Conservation (phyloP, 2,113 vertebrate genomes). For the Pitta sordida region DNA sequence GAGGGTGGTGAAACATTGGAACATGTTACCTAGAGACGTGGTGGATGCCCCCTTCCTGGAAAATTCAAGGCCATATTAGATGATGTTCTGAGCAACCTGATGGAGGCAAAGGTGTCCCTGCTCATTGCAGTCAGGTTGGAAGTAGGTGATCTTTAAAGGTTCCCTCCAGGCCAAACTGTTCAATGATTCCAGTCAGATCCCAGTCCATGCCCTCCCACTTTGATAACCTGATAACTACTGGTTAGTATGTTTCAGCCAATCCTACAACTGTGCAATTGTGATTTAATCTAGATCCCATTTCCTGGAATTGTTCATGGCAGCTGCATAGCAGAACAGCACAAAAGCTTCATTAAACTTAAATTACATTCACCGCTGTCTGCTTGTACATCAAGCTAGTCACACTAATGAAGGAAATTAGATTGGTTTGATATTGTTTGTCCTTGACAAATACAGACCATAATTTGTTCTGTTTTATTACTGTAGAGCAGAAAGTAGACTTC, state of each 20-base stretch:
- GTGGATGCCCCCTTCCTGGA: background rate
- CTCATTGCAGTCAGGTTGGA: background rate
- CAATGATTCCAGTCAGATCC: background rate
- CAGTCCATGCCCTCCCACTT: background rate
- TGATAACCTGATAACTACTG: background rate
- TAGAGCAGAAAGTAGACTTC: background rate
- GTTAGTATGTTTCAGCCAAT: background rate
- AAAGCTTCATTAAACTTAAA: background rate
- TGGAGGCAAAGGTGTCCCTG: background rate
- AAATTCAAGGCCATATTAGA: background rate
- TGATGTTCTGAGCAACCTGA: background rate
- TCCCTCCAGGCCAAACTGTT: background rate
- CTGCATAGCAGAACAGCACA: background rate
- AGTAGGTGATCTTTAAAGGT: background rate
- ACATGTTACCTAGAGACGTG: background rate
- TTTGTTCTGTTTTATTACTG: background rate
- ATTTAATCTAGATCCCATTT: background rate
- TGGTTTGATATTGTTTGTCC: background rate
- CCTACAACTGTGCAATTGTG: background rate
- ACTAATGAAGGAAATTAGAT: background rate
- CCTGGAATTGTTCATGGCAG: background rate
- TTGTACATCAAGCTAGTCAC: background rate
- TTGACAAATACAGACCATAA: background rate
- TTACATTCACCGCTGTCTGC: background rate
- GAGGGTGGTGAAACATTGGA: background rate